Evolutionary conservation across 2,113 vertebrate species (phyloP).

Genomic region (Bos javanicus): DNA sequence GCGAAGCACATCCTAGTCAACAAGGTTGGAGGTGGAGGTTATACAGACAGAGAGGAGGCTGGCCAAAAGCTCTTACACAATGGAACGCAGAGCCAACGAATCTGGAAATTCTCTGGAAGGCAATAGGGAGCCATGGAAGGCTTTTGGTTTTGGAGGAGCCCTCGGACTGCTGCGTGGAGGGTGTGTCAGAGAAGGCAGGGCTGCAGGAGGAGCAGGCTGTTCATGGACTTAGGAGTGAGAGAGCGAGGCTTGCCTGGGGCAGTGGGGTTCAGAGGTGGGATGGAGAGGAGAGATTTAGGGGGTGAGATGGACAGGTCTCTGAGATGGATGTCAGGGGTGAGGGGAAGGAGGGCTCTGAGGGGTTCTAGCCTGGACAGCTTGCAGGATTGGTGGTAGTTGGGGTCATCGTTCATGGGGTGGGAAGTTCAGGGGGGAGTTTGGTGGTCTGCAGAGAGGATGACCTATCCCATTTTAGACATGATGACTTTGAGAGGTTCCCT

Average conservation of each 20-base stretch:
- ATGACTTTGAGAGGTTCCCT: background rate
- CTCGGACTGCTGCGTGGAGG: background rate
- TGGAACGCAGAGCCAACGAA: background rate
- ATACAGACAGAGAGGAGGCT: background rate
- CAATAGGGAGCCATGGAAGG: background rate
- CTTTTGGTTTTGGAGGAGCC: background rate
- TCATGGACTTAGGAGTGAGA: background rate
- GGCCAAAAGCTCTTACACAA: background rate
- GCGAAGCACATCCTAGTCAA: background rate
- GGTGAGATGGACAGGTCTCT: background rate
- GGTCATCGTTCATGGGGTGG: background rate
- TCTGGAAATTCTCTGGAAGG: background rate
- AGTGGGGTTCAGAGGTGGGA: background rate
- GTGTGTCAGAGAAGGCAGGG: background rate
- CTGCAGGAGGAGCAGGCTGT: background rate
- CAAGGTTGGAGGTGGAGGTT: background rate
- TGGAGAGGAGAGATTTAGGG: too few species aligned
- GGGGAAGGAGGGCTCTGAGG: background rate
- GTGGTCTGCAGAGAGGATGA: background rate
- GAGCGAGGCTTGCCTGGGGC: background rate
- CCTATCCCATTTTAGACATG: background rate
- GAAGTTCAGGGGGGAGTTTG: background rate
- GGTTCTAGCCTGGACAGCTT: background rate
- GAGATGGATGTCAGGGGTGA: rapidly evolving
- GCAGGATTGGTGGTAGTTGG: background rate